Base-by-base conservation (phyloP, 2,113 vertebrate genomes). In the Terrapene triunguis region DNA sequence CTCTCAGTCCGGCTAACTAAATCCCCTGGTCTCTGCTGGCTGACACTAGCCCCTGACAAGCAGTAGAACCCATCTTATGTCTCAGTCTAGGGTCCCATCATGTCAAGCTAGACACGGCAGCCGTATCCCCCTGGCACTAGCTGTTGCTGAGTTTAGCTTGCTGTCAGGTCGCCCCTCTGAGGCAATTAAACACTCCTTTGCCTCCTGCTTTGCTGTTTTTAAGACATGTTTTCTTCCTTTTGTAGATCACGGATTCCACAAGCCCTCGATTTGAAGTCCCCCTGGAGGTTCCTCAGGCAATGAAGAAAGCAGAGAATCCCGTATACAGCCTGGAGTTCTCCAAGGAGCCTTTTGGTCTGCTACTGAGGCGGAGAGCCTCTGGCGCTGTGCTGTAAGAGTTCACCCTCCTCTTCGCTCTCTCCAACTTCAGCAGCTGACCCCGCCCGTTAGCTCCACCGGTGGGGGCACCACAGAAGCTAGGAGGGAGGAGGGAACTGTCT, bases 221-320 rank as follows among this genome's bases (percentile, higher is more conserved):
- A 74, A 38, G 87, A 80, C 0, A 0, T 0, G 0, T 69, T 54
- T 90, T 89, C 32, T 84, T 51, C 35, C 8, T 80, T 72, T 91
- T 78, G 21, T 55, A 99, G 99, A 98, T 99, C n/a, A 99, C 98
- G 0, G 98, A 99, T 93, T 98, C 98, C 0, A 91, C 96, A 14
- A 96, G 85, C 57, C 91, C 98, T 6, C 98, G 99, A 11, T 99
- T 98, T 0, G 98, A 99, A 93, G 99, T 99, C n/a, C 99, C 98
- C 1, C 97, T 98, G 1, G 96, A 98, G 2, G 98, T 99, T 32
- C 99, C 98, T 42, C 89, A 10, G 2, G 96, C 82, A 35, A 96
- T 44, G 6, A 97, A 98, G 97, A 98, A 95, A 95, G 98, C 98
- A 0, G 90, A 98, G 54, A 98, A 89, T 55, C 98, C 98, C 2